Evolutionary conservation across 2,113 vertebrate species (phyloP).

Genomic region (Turdus rufiventris): DNA sequence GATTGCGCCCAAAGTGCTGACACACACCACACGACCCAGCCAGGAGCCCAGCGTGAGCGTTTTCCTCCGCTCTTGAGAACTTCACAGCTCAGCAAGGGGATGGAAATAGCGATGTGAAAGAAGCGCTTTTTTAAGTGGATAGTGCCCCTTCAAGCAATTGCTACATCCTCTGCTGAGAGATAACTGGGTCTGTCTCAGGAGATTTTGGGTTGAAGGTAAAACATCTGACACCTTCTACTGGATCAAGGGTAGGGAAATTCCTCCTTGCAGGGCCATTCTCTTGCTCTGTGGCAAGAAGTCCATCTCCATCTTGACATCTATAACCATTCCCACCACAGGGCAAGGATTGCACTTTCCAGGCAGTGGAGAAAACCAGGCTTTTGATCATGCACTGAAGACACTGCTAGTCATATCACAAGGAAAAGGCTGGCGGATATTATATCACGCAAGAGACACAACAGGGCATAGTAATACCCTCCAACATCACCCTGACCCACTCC

Average conservation of each 20-base stretch:
- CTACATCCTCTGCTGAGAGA: rapidly evolving
- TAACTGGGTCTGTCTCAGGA: not conserved
- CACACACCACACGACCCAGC: not conserved
- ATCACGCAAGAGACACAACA: not conserved
- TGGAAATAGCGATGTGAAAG: not conserved
- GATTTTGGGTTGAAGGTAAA: not conserved
- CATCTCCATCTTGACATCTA: not conserved
- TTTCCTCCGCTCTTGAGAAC: not conserved
- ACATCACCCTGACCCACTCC: not conserved
- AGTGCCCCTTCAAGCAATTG: not conserved
- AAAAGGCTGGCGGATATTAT: not conserved
- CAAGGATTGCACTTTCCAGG: not conserved
- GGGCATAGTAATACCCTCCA: not conserved
- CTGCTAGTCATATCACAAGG: not conserved
- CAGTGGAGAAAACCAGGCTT: not conserved
- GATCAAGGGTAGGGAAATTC: not conserved
- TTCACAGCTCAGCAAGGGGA: not conserved
- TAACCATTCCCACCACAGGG: not conserved
- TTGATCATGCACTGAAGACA: not conserved
- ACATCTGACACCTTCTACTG: not conserved
- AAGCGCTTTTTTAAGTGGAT: not conserved
- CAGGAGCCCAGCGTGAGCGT: rapidly evolving
- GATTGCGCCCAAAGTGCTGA: conserved; percentile 35
- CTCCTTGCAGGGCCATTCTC: not conserved
- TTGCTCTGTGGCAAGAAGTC: not conserved